These are phyloP conservation scores for Cladopsammia gracilis DNA, from an alignment of 64 coral and sea anemone species.

Conservation along the genomic window DNA sequence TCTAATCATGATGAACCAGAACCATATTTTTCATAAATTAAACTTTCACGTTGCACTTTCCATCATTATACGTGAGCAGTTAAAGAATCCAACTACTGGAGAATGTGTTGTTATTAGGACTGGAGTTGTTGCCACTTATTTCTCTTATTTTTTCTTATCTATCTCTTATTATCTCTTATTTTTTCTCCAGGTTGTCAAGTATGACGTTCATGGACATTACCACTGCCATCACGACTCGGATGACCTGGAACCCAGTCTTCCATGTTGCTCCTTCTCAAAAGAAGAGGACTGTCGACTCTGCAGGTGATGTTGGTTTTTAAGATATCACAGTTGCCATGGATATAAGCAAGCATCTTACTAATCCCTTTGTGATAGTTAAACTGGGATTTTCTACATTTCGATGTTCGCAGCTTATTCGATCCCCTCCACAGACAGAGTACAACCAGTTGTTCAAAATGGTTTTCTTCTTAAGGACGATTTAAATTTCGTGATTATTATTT, in stretches of 20 bases:
- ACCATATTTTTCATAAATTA: no score
- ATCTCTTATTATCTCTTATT: neutral
- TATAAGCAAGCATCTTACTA: neutral
- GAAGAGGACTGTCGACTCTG: constrained; percentile 86
- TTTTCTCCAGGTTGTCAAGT: constrained; percentile 76
- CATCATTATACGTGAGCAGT: no score
- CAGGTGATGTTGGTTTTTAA: constrained; percentile 24
- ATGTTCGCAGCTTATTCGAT: no score
- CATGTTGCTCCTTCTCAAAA: constrained; percentile 72
- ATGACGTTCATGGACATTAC: constrained; percentile 83
- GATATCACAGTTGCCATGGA: neutral
- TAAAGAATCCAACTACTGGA: no score
- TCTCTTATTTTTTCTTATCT: neutral
- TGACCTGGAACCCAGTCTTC: constrained; percentile 60
- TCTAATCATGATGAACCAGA: no score
- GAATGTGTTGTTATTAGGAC: no score
- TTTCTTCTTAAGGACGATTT: no score
- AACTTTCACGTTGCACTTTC: no score
- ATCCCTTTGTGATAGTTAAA: neutral
- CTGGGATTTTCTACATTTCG: neutral
- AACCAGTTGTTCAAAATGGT: no score
- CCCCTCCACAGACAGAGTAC: no score
- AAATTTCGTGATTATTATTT: no score
- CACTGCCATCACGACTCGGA: constrained; percentile 92
- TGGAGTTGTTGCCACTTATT: no score